Conservation (phyloP, 2,797 vertebrate genomes). For the Tragelaphus eurycerus region DNA sequence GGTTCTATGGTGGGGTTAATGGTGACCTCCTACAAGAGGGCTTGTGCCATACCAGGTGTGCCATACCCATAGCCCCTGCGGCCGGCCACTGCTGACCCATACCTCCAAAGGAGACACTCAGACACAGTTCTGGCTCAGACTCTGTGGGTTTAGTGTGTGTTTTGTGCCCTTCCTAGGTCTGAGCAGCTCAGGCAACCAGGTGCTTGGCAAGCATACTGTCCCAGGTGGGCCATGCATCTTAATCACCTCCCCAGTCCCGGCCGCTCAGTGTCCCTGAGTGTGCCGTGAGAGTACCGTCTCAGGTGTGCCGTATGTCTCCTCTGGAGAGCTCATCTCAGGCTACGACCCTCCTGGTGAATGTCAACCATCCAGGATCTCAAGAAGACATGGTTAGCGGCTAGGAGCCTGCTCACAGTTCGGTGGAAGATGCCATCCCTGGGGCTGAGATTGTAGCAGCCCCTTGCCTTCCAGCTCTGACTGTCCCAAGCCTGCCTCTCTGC, state of each 20-base stretch:
- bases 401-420: not conserved
- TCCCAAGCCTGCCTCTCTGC: not conserved
- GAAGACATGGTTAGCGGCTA: not conserved
- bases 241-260: not conserved
- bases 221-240: not conserved
- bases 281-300: fast-evolving
- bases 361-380: not conserved
- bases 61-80: not conserved
- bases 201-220: not conserved
- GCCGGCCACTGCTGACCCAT: not conserved
- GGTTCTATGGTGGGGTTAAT: not conserved
- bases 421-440: not conserved
- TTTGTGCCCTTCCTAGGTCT: not conserved
- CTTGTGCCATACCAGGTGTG: not conserved
- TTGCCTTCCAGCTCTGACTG: not conserved
- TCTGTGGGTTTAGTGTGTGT: not conserved
- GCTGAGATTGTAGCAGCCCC: not conserved
- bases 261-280: fast-evolving
- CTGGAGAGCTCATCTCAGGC: not conserved
- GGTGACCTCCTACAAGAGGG: not conserved
- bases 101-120: not conserved
- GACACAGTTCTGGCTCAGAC: not conserved
- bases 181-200: not conserved
- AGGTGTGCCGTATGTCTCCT: not conserved
- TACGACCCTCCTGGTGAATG: not conserved